These are phyloP conservation scores for Meiosimyza decipiens DNA, from an alignment of 2,888 invertebrate species.

Conservation along the genomic window DNA sequence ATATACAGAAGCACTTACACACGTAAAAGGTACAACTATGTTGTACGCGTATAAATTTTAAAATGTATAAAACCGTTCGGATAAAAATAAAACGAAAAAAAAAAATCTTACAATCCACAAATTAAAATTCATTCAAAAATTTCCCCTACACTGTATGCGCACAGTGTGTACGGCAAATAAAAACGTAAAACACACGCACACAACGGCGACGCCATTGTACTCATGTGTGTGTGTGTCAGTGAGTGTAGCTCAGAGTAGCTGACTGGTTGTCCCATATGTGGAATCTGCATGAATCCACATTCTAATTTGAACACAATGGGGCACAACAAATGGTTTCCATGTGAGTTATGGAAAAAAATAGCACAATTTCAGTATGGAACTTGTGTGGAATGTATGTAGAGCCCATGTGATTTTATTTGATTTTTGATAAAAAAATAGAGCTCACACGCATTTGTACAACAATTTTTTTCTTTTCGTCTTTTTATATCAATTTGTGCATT, in stretches of 20 bases:
- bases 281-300: conserved; percentile 38
- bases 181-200: neutral
- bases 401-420: neutral
- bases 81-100: neutral
- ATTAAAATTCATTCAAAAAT: conserved; percentile 31
- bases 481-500: conserved; percentile 10
- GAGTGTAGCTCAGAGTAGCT: neutral
- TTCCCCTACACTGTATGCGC: conserved; percentile 47
- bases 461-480: neutral
- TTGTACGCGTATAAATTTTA: conserved; percentile 36
- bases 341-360: neutral
- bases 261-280: conserved; percentile 11
- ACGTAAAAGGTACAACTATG: conserved; percentile 5
- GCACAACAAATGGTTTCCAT: conserved; percentile 2
- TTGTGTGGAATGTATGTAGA: conserved; percentile 16
- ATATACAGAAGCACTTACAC: conserved; percentile 43
- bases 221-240: neutral
- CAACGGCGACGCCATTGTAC: neutral
- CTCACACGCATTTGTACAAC: conserved; percentile 10
- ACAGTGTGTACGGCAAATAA: conserved; percentile 27
- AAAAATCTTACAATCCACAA: conserved; percentile 26
- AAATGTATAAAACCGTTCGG: conserved; percentile 30
- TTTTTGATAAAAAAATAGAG: conserved; percentile 10
- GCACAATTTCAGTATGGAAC: neutral
- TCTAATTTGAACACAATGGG: conserved; percentile 35